Evolutionary conservation across 2,888 invertebrate species (phyloP), one percentile per base, ranked within the genome.

Genomic region (Rotaria magnacalcarata): DNA sequence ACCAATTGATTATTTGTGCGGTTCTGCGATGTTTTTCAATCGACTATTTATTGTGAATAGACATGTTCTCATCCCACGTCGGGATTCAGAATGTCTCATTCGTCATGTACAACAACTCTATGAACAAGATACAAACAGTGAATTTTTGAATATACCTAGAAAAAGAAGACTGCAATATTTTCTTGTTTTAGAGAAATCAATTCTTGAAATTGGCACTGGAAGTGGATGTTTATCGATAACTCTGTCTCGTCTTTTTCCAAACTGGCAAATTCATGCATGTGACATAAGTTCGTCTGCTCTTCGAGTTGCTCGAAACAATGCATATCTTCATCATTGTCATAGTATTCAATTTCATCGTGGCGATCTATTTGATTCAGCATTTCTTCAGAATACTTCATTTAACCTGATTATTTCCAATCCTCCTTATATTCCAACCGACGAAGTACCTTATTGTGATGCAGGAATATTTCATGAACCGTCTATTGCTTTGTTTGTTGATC

Each of bases 211-310:
- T 24, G 80, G 80, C n/a, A 80, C 80, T 43, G 80, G 80, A n/a
- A 80, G 80, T 80, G 80, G 80, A n/a, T 80, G 80, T 80, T 24
- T 80, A 80, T 47, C 80, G 24, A 80, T 80, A 8, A 80, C 47
- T 24, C 24, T 80, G 0, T 11, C 24, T 24, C 24, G 24, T 10
- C 11, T 80, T 21, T 80, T 24, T 80, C 80, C 80, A 34, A 47
- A 80, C n/a, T 80, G 80, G 80, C 24, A 43, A 47, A 80, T 80
- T 47, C 14, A 43, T 80, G 47, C 80, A 43, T 80, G 80, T 47
- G 80, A 80, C 47, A 80, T 80, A 47, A 80, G 80, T 14, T 47
- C 80, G 47, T 47, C 43, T 8, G 80, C 80, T 1, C 21, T 80
- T 16, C 21, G 47, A 80, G 10, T 80, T n/a, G 80, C 80, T 80